phyloP scores from a whole-genome alignment of 1,140 invertebrate genomes.

The Argopecten irradians region DNA sequence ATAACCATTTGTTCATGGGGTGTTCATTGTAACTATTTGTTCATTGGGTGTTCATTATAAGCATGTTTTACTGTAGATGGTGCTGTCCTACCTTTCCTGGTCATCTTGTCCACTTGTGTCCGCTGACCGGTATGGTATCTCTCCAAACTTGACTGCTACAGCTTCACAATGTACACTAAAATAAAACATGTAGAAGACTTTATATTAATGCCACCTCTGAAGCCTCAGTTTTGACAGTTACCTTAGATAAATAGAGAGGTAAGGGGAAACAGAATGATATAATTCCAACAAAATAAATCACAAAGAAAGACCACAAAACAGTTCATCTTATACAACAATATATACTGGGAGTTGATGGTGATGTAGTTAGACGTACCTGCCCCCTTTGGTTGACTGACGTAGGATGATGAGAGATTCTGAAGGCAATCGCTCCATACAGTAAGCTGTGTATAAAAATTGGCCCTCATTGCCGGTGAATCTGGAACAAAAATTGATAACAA shows the following conservation, averaged over 20 bases:
- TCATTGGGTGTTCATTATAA: too few relatives aligned
- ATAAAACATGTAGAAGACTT: not conserved
- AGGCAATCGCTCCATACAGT: constrained; percentile 50
- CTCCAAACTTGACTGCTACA: not conserved
- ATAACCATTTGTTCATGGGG: too few relatives aligned
- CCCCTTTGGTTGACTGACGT: constrained; percentile 48
- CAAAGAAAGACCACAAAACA: too few relatives aligned
- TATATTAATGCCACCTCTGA: too few relatives aligned
- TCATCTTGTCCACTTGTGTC: not conserved
- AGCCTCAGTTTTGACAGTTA: too few relatives aligned
- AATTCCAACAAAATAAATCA: too few relatives aligned
- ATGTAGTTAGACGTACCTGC: constrained; percentile 51
- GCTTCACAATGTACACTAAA: not conserved
- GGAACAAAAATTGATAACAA: constrained; percentile 29
- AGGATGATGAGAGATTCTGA: constrained; percentile 57
- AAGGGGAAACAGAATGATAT: too few relatives aligned
- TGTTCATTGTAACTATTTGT: too few relatives aligned
- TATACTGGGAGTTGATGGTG: too few relatives aligned
- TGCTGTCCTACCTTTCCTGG: not conserved
- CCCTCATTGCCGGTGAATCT: constrained; percentile 55
- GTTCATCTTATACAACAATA: too few relatives aligned
- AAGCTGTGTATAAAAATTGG: constrained; percentile 54
- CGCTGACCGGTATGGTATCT: not conserved
- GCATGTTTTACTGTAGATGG: not conserved
- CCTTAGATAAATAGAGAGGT: too few relatives aligned